These are phyloP conservation scores for Acrobeloides nanus DNA, from an alignment of 2,888 invertebrate species.

Conservation along the genomic window DNA sequence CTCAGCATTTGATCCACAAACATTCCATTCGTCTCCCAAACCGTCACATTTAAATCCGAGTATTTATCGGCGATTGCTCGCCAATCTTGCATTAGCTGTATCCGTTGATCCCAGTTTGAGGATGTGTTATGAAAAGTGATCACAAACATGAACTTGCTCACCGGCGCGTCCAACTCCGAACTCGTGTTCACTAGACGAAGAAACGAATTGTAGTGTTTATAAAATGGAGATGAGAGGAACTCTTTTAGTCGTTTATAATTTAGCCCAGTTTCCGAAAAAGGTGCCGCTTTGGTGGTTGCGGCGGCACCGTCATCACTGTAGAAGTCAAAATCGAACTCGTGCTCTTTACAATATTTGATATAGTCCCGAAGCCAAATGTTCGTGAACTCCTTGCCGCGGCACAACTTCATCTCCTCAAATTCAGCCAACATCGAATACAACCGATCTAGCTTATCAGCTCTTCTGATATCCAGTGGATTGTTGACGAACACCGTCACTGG, in stretches of 20 bases:
- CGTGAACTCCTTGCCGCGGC: constrained; percentile 39
- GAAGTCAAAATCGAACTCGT: constrained; percentile 26
- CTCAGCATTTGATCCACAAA: constrained; percentile 53
- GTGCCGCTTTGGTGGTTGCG: constrained; percentile 5
- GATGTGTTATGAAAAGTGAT: constrained; percentile 40
- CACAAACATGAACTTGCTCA: constrained; percentile 35
- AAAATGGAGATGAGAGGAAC: constrained; percentile 36
- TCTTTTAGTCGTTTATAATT: constrained; percentile 26
- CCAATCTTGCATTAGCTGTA: constrained; percentile 47
- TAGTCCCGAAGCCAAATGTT: constrained; percentile 47
- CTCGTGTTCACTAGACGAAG: constrained; percentile 11
- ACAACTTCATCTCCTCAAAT: constrained; percentile 38
- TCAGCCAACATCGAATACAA: constrained; percentile 36
- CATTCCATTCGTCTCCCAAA: constrained; percentile 52
- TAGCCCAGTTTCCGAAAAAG: constrained; percentile 11
- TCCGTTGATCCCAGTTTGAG: constrained; percentile 40
- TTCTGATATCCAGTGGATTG: constrained; percentile 35
- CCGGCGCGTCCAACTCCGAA: constrained; percentile 21
- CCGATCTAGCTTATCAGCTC: constrained; percentile 14
- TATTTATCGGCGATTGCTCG: constrained; percentile 28
- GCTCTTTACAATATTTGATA: constrained; percentile 20
- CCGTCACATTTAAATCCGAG: constrained; percentile 34
- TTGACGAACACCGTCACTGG: constrained; percentile 49
- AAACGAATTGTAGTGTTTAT: constrained; percentile 38
- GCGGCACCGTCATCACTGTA: constrained; percentile 23